Evolutionary conservation across 2,888 invertebrate genomes (phyloP).

Genomic region (Cryptophagus acutangulus): DNA sequence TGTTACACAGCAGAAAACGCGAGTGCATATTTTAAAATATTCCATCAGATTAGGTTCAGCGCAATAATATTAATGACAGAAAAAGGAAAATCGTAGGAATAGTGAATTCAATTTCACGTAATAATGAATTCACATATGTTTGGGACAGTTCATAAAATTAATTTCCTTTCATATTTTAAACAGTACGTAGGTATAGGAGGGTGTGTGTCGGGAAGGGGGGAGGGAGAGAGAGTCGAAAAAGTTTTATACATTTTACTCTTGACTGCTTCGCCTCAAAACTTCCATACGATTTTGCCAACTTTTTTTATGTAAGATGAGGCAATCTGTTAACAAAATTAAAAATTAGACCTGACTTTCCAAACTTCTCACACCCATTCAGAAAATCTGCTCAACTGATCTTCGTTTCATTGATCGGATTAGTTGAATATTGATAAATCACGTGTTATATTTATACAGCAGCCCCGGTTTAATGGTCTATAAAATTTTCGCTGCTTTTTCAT

Average conservation of each 20-base stretch:
- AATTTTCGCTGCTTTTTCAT: slow-evolving; percentile 15
- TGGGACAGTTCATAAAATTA: slow-evolving; percentile 28
- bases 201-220: slow-evolving; percentile 4
- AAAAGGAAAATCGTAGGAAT: too few species aligned
- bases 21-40: too few species aligned
- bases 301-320: slow-evolving; percentile 10
- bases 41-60: too few species aligned
- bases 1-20: too few species aligned
- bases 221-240: slow-evolving; percentile 17
- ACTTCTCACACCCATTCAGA: slow-evolving; percentile 12
- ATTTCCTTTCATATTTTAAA: slow-evolving; percentile 32
- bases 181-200: slow-evolving; percentile 29
- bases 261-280: slow-evolving; percentile 20
- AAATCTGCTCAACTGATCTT: slow-evolving; percentile 21
- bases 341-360: slow-evolving; percentile 21
- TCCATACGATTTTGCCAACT: slow-evolving; percentile 20
- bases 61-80: too few species aligned
- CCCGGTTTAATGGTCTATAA: slow-evolving; percentile 19
- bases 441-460: slow-evolving; percentile 15
- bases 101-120: too few species aligned
- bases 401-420: slow-evolving; percentile 22
- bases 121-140: slow-evolving; percentile 29
- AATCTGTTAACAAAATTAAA: slow-evolving; percentile 28
- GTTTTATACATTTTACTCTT: slow-evolving; percentile 25
- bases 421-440: slow-evolving; percentile 31